These are phyloP conservation scores for Platerodrilus igneus DNA, from an alignment of 2,888 invertebrate species.

Conservation along the genomic window DNA sequence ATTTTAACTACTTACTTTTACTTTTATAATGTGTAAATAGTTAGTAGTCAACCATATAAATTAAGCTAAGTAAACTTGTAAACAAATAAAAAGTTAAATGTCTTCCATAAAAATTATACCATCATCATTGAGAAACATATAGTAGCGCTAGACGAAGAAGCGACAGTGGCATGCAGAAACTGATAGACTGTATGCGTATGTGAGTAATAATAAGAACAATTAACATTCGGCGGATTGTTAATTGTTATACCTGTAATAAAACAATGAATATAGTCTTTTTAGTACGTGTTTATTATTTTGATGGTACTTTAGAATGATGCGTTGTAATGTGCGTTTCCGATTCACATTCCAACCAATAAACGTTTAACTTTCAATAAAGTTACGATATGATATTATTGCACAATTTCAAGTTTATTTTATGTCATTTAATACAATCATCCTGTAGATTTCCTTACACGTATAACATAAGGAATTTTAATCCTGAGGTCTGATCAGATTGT, in stretches of 20 bases:
- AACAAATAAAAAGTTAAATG: constrained; percentile 45
- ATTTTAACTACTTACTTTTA: constrained; percentile 46
- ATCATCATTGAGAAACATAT: too few species aligned
- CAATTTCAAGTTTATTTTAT: too few species aligned
- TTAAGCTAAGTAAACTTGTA: constrained; percentile 46
- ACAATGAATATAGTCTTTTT: constrained; percentile 41
- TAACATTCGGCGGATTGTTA: constrained; percentile 40
- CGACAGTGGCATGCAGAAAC: too few species aligned
- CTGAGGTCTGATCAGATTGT: too few species aligned
- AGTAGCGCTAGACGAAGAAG: too few species aligned
- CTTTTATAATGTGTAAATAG: constrained; percentile 46
- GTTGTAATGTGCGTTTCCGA: constrained; percentile 33
- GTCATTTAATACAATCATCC: too few species aligned
- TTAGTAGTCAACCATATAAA: constrained; percentile 44
- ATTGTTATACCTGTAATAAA: constrained; percentile 42
- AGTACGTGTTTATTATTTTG: constrained; percentile 38
- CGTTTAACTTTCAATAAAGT: too few species aligned
- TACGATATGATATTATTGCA: too few species aligned
- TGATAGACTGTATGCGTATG: too few species aligned
- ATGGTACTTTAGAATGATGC: constrained; percentile 25
- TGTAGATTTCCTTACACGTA: too few species aligned
- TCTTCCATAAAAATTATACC: constrained; percentile 28
- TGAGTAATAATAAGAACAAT: constrained; percentile 38
- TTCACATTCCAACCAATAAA: too few species aligned
- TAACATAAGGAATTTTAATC: too few species aligned